Evolutionary conservation across 2,113 vertebrate genomes (phyloP).

Genomic region (Semicossyphus pulcher): DNA sequence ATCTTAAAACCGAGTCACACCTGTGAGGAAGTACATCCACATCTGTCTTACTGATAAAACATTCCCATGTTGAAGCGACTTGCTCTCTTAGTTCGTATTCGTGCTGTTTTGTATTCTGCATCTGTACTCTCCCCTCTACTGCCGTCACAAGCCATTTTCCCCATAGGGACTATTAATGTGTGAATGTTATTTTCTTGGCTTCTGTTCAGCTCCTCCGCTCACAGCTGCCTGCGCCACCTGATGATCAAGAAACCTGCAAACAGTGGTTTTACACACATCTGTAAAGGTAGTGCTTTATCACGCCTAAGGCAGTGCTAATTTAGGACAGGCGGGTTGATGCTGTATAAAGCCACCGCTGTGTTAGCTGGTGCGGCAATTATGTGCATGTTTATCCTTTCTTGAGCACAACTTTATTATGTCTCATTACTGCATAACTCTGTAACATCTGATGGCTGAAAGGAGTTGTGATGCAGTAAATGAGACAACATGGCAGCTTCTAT

Average conservation of each 20-base stretch:
- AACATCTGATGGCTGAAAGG: neutral
- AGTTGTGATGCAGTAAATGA: neutral
- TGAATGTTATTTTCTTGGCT: slow-evolving; percentile 66
- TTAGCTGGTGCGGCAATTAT: neutral
- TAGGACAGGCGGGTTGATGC: neutral
- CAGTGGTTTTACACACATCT: slow-evolving; percentile 51
- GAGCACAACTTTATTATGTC: neutral
- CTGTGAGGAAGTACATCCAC: neutral
- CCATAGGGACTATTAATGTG: slow-evolving; percentile 61
- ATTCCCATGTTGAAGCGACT: neutral
- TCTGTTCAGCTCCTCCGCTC: slow-evolving; percentile 60
- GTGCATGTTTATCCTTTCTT: neutral
- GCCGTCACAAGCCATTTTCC: slow-evolving; percentile 52
- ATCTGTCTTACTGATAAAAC: neutral
- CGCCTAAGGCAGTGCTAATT: slow-evolving; percentile 34
- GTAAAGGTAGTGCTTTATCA: slow-evolving; percentile 55
- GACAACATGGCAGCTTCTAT: neutral
- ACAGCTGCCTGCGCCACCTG: slow-evolving; percentile 64
- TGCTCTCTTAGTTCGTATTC: neutral
- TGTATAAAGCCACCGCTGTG: slow-evolving; percentile 2
- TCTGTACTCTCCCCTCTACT: slow-evolving; percentile 8
- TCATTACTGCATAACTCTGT: neutral
- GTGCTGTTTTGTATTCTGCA: slow-evolving; percentile 31
- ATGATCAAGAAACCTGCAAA: slow-evolving; percentile 55
- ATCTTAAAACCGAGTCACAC: slow-evolving; percentile 12